Evolutionary conservation across 2,113 vertebrate species (phyloP).

Genomic region (Zosterops pallidus): DNA sequence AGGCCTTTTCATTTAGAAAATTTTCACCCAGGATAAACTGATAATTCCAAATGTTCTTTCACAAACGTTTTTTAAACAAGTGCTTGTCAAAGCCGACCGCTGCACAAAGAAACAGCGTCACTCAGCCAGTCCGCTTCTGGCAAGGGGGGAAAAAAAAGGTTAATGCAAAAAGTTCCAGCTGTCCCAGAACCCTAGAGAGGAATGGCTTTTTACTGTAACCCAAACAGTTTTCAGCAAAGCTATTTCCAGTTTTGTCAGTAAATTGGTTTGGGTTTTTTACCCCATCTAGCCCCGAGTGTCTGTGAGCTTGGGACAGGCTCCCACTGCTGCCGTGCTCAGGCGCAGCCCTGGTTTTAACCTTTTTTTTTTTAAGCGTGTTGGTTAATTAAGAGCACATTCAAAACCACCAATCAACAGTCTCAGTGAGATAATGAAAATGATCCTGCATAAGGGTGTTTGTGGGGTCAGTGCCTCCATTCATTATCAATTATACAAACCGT

Average conservation of each 20-base stretch:
- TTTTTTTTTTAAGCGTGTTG: neutral
- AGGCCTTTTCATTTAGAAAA: neutral
- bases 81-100: neutral
- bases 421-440: neutral
- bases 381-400: neutral
- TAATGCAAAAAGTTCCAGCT: constrained; percentile 53
- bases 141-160: neutral
- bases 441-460: neutral
- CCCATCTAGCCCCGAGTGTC: accelerated
- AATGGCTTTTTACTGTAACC: neutral
- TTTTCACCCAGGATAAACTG: accelerated
- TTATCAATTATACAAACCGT: neutral
- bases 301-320: neutral
- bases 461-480: neutral
- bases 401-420: neutral
- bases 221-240: constrained; percentile 17
- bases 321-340: accelerated
- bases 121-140: neutral
- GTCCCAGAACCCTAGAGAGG: neutral
- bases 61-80: neutral
- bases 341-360: accelerated
- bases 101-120: constrained; percentile 7
- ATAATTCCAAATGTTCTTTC: neutral
- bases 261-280: neutral
- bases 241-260: neutral